A percentile compares a stretch with the other conserved stretches of the same genome.
phyloP scores from a whole-genome alignment of 2,888 invertebrate species.

The Acleris laterana region DNA sequence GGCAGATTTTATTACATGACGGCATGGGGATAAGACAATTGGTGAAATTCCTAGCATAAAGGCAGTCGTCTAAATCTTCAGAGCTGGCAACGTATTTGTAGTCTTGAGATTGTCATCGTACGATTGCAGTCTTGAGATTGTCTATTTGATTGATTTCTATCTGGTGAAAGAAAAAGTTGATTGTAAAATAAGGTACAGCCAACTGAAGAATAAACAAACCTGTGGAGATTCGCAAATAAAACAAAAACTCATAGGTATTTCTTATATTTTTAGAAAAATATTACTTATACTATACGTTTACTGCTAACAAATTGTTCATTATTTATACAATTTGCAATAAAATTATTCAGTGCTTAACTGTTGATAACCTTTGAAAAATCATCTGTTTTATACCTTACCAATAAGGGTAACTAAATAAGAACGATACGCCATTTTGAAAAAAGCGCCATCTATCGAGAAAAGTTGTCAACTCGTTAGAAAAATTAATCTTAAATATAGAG shows the following conservation, averaged over 20 bases:
- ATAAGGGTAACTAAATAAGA: conserved; percentile 60
- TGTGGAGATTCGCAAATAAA: conserved; percentile 24
- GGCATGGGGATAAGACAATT: too few species aligned
- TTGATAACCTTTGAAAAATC: conserved; percentile 66
- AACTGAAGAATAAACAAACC: too few species aligned
- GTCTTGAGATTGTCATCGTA: too few species aligned
- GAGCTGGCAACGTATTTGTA: too few species aligned
- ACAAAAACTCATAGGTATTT: conserved; percentile 40
- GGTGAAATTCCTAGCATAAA: too few species aligned
- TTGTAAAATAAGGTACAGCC: too few species aligned
- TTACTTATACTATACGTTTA: conserved; percentile 48
- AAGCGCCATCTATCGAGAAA: conserved; percentile 3
- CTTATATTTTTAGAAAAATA: conserved; percentile 54
- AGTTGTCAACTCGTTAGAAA: background rate
- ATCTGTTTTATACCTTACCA: conserved; percentile 44
- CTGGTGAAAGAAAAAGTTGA: too few species aligned
- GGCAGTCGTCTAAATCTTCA: too few species aligned
- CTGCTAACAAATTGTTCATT: conserved; percentile 46
- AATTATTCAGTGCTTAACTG: conserved; percentile 32
- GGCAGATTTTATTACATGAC: too few species aligned
- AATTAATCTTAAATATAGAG: conserved; percentile 14
- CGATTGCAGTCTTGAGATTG: too few species aligned
- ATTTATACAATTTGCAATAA: conserved; percentile 41
- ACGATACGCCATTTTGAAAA: conserved; percentile 2
- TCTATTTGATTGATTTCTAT: too few species aligned